Conservation (phyloP, 2,113 vertebrate species). For the Eurystomus gularis region DNA sequence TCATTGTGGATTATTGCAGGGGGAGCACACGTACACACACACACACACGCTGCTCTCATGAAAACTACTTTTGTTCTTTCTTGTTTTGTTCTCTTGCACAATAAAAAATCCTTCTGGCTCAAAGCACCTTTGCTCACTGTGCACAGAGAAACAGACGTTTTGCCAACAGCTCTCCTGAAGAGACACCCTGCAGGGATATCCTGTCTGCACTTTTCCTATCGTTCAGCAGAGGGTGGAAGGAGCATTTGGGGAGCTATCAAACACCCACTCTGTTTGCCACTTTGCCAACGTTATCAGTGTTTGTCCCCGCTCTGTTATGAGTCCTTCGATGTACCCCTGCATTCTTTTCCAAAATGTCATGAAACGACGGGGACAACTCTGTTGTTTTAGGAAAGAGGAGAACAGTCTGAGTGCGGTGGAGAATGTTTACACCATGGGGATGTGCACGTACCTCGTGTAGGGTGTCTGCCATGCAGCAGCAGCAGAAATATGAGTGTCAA, state of each 20-base stretch:
- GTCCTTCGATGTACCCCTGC: background rate
- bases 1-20: background rate
- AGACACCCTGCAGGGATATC: conserved; percentile 37
- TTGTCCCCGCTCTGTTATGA: background rate
- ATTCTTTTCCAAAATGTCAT: conserved; percentile 24
- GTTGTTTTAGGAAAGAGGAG: background rate
- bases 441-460: conserved; percentile 22
- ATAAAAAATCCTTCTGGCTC: conserved; percentile 10
- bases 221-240: background rate
- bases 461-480: background rate
- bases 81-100: conserved; percentile 36
- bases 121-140: background rate
- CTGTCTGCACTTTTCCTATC: conserved; percentile 12
- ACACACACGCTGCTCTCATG: background rate
- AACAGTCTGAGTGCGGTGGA: background rate
- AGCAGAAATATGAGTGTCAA: background rate
- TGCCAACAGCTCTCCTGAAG: background rate
- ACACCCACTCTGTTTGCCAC: background rate
- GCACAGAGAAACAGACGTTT: background rate
- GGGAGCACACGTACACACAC: background rate
- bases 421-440: background rate
- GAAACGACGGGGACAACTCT: background rate
- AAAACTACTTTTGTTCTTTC: conserved; percentile 19
- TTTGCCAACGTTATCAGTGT: background rate
- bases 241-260: background rate